Base-by-base conservation (phyloP, 1,140 invertebrate species). In the Bombus soroeensis region DNA sequence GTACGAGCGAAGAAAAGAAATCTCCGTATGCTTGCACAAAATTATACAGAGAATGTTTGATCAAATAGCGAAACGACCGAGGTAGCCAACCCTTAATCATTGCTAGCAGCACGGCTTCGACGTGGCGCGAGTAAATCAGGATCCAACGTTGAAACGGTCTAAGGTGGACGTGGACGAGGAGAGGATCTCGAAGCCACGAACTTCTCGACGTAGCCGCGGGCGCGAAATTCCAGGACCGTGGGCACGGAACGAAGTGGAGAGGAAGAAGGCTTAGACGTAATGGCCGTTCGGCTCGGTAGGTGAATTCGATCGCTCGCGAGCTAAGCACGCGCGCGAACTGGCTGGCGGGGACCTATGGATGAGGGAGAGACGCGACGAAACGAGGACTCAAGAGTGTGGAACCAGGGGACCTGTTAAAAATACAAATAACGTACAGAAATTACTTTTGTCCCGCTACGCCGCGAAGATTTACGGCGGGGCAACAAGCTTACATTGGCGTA, bases 351-450 rank as follows among this genome's bases (percentile, higher is more conserved):
- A 18, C 15, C 8, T 37, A 34, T 18, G 66, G 32, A 68, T 3
- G 68, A 68, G 6, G 47, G 41, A 83, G 28, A 25, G 57, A 73
- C 47, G 76, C 87, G 82, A 78, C 87, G 88, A 88, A 89, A 89
- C 88, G 78, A 88, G 57, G 66, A 59, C 79, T 37, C 83, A 39
- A n/a, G 39, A 53, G 47, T 53, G 47, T 53, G 47, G 47, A 53
- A 53, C 47, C 47, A 18, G 47, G 9, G 25, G 37, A 91, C 90
- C 90, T 72, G 90, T 92, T 93, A 93, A 94, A 94, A 94, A 94
- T 94, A 93, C 92, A 94, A 94, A 94, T 94, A 95, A 94, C 93
- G 94, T 93, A 94, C 91, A 93, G 94, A 95, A 94, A 94, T 93
- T 94, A 94, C 94, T 94, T 94, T 94, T 94, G 94, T 94, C 93